These are phyloP conservation scores for Carterocephalus palaemon DNA, from an alignment of 2,888 invertebrate genomes.

Conservation along the genomic window DNA sequence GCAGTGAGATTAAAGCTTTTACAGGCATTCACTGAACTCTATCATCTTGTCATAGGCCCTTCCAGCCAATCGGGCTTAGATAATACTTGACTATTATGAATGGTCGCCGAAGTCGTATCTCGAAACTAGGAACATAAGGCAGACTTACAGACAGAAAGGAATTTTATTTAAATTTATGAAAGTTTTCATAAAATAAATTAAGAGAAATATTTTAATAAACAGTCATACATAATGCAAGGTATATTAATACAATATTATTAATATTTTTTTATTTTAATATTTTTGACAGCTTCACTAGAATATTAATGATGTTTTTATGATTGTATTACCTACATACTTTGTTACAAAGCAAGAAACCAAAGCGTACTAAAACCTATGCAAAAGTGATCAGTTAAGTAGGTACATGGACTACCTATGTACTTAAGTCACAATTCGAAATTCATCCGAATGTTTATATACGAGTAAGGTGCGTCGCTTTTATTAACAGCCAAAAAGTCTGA, in stretches of 20 bases:
- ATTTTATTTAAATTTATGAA: constrained; percentile 11
- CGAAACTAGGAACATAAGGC: constrained; percentile 8
- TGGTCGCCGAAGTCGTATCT: constrained; percentile 26
- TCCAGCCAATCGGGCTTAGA: constrained; percentile 38
- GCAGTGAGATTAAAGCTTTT: constrained; percentile 23
- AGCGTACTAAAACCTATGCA: constrained; percentile 7
- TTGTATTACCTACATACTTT: too few relatives aligned
- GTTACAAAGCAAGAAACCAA: too few relatives aligned
- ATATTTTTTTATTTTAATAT: too few relatives aligned
- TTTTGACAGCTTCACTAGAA: too few relatives aligned
- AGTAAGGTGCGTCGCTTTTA: constrained; percentile 11
- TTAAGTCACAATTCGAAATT: background rate
- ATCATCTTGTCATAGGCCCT: constrained; percentile 35
- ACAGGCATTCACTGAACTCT: constrained; percentile 33
- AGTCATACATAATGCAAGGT: too few relatives aligned
- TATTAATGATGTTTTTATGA: too few relatives aligned
- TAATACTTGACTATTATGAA: constrained; percentile 38
- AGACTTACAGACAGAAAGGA: constrained; percentile 1
- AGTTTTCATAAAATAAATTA: background rate
- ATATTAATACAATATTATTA: too few relatives aligned
- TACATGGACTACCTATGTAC: background rate
- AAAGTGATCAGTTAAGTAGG: background rate
- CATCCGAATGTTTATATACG: constrained; percentile 7
- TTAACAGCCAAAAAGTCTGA: constrained; percentile 54
- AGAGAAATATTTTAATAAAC: too few relatives aligned